Conservation (phyloP, 2,888 invertebrate species). For the Temnothorax unifasciatus region DNA sequence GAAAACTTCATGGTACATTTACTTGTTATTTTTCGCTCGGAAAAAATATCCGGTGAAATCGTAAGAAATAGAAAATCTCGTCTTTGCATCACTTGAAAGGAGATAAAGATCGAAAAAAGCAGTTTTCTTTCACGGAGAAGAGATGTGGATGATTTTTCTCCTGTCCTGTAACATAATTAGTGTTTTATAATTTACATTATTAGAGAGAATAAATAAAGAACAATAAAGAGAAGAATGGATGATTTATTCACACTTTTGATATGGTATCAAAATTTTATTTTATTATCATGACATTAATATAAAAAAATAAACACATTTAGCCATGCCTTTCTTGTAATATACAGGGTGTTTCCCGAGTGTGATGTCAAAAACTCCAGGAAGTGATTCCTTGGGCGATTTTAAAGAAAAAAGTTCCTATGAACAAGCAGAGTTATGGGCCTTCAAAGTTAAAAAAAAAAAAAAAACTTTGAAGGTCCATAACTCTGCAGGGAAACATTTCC, state of each 20-base stretch:
- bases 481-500: no score
- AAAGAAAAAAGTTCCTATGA: no score
- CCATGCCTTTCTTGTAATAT: background rate
- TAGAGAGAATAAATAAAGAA: background rate
- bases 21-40: background rate
- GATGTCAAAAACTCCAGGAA: no score
- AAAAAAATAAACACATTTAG: background rate
- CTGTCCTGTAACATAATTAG: background rate
- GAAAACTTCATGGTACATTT: conserved; percentile 6
- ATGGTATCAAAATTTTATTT: background rate
- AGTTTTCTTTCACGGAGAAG: background rate
- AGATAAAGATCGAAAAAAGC: background rate
- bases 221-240: background rate
- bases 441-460: no score
- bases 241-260: conserved; percentile 4
- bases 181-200: background rate
- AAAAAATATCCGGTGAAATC: background rate
- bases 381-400: no score
- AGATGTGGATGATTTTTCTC: background rate
- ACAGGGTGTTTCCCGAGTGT: no score
- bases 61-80: background rate
- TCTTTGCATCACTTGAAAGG: background rate
- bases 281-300: background rate
- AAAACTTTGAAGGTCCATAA: no score
- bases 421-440: no score